Base-by-base conservation (phyloP, 2,888 invertebrate species). In the Ceramica pisi region DNA sequence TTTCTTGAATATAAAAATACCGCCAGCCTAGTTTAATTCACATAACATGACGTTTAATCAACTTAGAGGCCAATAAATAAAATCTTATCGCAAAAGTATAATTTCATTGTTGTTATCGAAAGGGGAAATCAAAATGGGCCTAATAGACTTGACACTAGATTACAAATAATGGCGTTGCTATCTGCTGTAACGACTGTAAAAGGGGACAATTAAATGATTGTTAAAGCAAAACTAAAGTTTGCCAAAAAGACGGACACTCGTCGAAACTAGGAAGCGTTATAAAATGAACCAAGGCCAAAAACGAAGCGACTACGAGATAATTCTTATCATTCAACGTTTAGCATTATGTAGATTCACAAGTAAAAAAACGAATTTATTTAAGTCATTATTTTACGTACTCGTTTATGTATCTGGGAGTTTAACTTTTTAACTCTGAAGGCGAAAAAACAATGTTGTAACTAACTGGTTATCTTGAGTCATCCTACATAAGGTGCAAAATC, bases 291-390 rank as follows among this genome's bases (percentile, higher is more conserved):
- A 91, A 92, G 91, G 91, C 85, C 89, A 85, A 75, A 82, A 73
- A 82, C 86, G 89, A 88, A 88, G 86, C 87, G 83, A 84, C 83
- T 72, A 75, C 81, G 57, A 90, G 91, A 92, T 92, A 91, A 90
- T 88, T 87, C 88, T 90, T 92, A 91, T 91, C 91, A 88, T 86
- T 81, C 70, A 85, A 72, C 82, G 77, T 77, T 82, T 76, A 78
- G 76, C 63, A 76, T 71, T 77, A 80, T 77, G 78, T 82, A 80
- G 80, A 81, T 86, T 81, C 70, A 67, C 66, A 69, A 71, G 71
- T 81, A 75, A 81, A 78, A 71, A 76, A 68, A 67, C 35, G 26
- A 48, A 69, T 82, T 74, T 68, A 76, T 65, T 75, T 72, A 53
- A 67, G 60, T 63, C 57, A 66, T 79, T 71, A 71, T 60, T 69